Evolutionary conservation across 2,888 invertebrate genomes (phyloP), one percentile per base, ranked within the genome.

Genomic region (Azorinus chamasolen): DNA sequence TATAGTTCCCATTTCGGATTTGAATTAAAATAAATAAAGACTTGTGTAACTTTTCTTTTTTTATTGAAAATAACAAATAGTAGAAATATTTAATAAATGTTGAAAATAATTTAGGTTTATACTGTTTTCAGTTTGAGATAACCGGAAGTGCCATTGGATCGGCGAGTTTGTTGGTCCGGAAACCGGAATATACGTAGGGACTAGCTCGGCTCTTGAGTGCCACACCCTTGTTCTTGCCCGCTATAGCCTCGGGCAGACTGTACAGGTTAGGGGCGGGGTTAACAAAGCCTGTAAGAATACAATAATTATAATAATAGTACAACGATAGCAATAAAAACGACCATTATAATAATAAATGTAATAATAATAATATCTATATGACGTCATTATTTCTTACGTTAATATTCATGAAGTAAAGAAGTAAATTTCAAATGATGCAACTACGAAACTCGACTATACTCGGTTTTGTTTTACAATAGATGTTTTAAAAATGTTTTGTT

Each of bases 141-240:
- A 58, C 22, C n/a, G 62, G 63, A 18, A 71, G 53, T 4, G 27
- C 18, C 25, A 22, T 20, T 22, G 75, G 76, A 20, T 87, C 84
- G 22, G 63, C 68, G 10, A 87, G n/a, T 39, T 81, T 86, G 50
- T 57, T 81, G 37, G 82, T 79, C 16, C 75, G 64, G 64, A 83
- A 85, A 14, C 89, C 89, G 6, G 87, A 87, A 59, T 87, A 88
- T 8, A 89, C 83, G 32, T 79, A 87, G 2, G 88, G 89, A 64
- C 86, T 89, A 0, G 85, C 84, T 41, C 89, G 68, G 43, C 87
- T 86, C 70, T 88, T 89, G 8, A 89, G 70, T 2, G 69, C 75
- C 25, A 79, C 75, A 14, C 82, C 83, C 14, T 64, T 77, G n/a
- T 62, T 78, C 39, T 79, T 69, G 4, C 77, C 72, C 20, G 72